Conservation (phyloP, 2,113 vertebrate genomes). For the Crotalus horridus region DNA sequence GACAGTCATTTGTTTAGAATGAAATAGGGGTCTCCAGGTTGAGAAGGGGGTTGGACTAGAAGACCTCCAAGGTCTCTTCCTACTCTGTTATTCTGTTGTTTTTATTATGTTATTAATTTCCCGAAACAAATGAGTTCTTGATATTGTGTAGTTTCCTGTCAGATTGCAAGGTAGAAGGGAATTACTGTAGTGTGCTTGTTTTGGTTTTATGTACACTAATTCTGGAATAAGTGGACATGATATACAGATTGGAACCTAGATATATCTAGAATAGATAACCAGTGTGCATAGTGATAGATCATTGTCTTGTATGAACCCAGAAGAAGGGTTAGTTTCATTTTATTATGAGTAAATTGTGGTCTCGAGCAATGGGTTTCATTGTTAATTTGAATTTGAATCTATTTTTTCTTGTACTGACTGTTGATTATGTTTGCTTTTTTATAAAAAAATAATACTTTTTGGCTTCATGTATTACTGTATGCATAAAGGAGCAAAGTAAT, state of each 20-base stretch:
- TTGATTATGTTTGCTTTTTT: not conserved
- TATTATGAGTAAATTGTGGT: not conserved
- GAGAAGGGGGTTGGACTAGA: not conserved
- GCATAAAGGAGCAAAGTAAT: too few species aligned
- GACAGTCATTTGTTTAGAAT: not conserved
- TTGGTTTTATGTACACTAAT: not conserved
- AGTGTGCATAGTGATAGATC: not conserved
- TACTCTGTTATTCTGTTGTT: not conserved
- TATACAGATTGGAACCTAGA: not conserved
- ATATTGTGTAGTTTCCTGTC: not conserved
- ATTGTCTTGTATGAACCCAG: not conserved
- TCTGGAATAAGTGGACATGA: not conserved
- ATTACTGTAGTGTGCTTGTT: not conserved
- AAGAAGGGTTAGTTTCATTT: not conserved
- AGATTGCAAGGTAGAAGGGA: not conserved
- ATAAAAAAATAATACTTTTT: not conserved
- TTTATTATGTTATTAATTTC: not conserved
- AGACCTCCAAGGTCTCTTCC: not conserved
- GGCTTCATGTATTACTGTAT: too few species aligned
- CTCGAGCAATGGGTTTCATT: not conserved
- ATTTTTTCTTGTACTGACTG: not conserved
- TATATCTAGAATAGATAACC: not conserved
- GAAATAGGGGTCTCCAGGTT: not conserved
- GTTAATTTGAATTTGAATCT: not conserved
- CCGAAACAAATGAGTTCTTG: not conserved